These are phyloP conservation scores for Neosilurus mollespiculum DNA, from an alignment of 2,797 vertebrate genomes.

Conservation along the genomic window DNA sequence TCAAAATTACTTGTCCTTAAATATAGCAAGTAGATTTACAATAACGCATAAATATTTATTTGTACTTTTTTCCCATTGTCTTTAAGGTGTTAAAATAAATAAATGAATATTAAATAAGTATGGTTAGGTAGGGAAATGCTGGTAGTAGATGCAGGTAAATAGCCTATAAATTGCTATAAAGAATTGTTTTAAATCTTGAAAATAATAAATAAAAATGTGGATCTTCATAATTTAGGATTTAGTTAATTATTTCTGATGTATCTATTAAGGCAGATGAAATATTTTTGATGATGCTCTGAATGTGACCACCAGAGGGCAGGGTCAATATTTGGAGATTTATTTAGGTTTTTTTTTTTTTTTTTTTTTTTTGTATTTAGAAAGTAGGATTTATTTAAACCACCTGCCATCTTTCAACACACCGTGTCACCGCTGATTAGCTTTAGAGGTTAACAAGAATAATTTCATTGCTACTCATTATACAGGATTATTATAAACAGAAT, in stretches of 20 bases:
- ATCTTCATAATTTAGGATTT: not conserved
- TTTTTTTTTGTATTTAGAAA: not conserved
- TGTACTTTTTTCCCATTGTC: not conserved
- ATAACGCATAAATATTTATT: not conserved
- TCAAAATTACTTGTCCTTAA: not conserved
- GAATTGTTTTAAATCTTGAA: no score
- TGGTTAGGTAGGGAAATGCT: not conserved
- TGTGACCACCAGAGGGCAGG: constrained; percentile 48
- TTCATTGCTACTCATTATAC: not conserved
- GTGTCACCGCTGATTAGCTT: not conserved
- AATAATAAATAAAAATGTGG: not conserved
- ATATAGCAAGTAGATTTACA: not conserved
- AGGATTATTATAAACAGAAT: not conserved
- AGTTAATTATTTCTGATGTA: not conserved
- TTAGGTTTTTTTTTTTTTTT: not conserved
- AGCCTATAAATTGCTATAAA: not conserved
- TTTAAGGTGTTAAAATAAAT: not conserved
- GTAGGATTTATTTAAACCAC: not conserved
- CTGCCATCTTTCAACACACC: constrained; percentile 17
- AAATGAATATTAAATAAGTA: not conserved
- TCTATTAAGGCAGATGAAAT: not conserved
- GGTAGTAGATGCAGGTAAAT: not conserved
- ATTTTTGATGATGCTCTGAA: not conserved
- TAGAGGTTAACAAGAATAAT: constrained; percentile 17
- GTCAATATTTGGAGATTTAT: constrained; percentile 12